Evolutionary conservation across 2,797 vertebrate genomes (phyloP), one percentile per base, ranked within the genome.

Genomic region (Rhabdophis nuchalis): DNA sequence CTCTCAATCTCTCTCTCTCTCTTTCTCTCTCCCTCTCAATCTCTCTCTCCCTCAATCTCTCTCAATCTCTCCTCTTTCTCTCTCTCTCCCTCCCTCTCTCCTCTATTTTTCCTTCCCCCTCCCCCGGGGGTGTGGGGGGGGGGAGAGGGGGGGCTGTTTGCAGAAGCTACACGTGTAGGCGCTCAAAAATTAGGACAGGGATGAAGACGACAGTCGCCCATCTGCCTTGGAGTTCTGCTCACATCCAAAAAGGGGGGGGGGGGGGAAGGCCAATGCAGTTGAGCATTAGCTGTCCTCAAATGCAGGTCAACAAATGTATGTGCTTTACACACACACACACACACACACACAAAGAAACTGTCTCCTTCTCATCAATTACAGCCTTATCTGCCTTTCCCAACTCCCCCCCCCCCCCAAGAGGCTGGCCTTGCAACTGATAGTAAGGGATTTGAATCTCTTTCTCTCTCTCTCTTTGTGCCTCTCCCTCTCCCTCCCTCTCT

Each of bases 361-460:
- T 36, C 36, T 1, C 46, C 36, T 41, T 41, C 18, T 46, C 72
- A 77, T 77, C 72, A 77, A 77, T 46, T 77, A 23, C 36, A 77
- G 72, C 32, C 18, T 18, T 10, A 77, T 92, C 92, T 85, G 88
- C 41, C 91, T 86, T 92, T 92, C 88, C 77, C 82, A n/a, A n/a
- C 68, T 46, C 46, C 2, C 2, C 16, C 10, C 52, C 52, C 52
- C 1, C 20, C 20, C 0, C 3, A 92, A 88, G 11, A 87, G 11
- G 41, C 89, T 58, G 92, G 53, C 36, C 89, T 52, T 36, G 50
- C 85, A 89, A 86, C n/a, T 87, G 86, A 91, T 86, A 86, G 88
- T 88, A 89, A 92, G 54, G 54, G 91, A 93, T 41, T 72, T 64
- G 36, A 89, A 91, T 50, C 91, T 92, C 93, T 1, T 5, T 57